phyloP scores from a whole-genome alignment of 2,888 invertebrate species.

The Dolichopus griseipennis region DNA sequence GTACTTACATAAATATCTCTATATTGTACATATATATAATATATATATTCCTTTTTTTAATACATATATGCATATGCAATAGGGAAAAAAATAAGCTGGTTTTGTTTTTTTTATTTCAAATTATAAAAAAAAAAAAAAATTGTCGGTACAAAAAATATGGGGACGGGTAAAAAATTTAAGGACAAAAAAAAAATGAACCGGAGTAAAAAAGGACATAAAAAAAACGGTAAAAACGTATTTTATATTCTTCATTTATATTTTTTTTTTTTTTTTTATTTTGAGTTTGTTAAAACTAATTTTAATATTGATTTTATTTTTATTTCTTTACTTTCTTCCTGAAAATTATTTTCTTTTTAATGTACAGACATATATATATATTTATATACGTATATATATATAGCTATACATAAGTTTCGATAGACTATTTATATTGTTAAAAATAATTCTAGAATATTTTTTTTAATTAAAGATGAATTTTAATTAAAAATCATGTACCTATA shows the following conservation, averaged over 20 bases:
- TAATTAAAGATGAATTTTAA: too few species aligned
- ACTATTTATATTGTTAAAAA: too few species aligned
- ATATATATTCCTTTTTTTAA: too few species aligned
- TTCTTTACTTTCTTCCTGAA: not conserved
- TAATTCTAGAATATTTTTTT: too few species aligned
- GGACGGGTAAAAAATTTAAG: not conserved
- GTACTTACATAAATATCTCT: too few species aligned
- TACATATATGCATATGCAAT: not conserved
- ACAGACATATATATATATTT: too few species aligned
- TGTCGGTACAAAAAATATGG: not conserved
- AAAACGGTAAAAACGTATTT: not conserved
- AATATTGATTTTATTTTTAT: slow-evolving; percentile 2
- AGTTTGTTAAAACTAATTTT: not conserved
- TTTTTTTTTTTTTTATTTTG: not conserved
- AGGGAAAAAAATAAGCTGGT: not conserved
- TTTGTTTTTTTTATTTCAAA: not conserved
- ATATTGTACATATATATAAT: not conserved
- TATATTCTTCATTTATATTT: not conserved
- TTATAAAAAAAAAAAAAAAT: not conserved
- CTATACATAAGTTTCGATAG: too few species aligned
- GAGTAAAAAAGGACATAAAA: slow-evolving; percentile 2
- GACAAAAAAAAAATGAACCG: not conserved
- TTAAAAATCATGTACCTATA: too few species aligned
- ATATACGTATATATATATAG: too few species aligned
- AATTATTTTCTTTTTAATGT: not conserved